Conservation (phyloP, 1,140 invertebrate genomes). For the Bombus sylvicola region DNA sequence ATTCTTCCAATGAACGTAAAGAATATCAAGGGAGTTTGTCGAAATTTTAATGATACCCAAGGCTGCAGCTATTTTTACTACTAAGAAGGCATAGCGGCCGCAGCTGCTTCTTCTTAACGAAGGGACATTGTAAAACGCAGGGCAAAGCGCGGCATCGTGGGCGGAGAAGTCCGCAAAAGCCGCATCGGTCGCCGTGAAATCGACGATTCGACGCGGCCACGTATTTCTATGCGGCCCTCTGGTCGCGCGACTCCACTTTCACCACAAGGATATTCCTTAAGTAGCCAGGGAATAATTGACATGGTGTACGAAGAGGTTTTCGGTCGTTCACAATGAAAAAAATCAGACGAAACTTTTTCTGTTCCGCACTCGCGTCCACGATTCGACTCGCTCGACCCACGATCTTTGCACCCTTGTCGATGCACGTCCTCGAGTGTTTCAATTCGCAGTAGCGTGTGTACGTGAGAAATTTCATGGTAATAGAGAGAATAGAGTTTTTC, state of each 20-base stretch:
- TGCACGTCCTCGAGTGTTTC: conserved; percentile 30
- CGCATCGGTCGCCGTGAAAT: conserved; percentile 81
- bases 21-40: too few species aligned
- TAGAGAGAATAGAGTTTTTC: neutral
- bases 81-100: conserved; percentile 31
- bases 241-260: conserved; percentile 70
- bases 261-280: conserved; percentile 67
- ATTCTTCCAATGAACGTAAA: too few species aligned
- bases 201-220: conserved; percentile 79
- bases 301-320: neutral
- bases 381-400: conserved; percentile 69
- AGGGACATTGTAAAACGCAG: conserved; percentile 79
- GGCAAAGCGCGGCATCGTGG: conserved; percentile 75
- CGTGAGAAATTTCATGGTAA: conserved; percentile 61
- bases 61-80: conserved; percentile 54
- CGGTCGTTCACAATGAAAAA: neutral
- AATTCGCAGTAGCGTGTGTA: conserved; percentile 23
- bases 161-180: conserved; percentile 80
- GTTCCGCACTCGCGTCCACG: conserved; percentile 24
- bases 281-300: conserved; percentile 70
- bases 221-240: conserved; percentile 71
- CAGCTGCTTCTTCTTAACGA: conserved; percentile 80
- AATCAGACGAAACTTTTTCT: conserved; percentile 62
- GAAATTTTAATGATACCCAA: conserved; percentile 61
- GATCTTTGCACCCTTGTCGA: conserved; percentile 57